Conservation (phyloP, 2,113 vertebrate species). For the Baryphthengus martii region DNA sequence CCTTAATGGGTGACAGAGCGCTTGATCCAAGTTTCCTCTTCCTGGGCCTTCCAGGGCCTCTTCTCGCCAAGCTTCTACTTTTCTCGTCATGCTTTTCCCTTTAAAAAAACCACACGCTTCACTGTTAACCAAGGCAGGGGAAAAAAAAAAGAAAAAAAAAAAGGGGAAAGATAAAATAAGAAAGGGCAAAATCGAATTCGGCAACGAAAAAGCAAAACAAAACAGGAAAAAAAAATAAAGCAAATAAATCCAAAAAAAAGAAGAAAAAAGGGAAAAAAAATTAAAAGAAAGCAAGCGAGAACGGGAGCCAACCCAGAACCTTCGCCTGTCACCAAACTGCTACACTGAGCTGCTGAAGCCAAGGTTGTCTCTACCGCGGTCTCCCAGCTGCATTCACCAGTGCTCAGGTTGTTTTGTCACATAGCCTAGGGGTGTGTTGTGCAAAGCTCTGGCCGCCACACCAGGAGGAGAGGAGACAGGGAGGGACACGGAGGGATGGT, state of each 20-base stretch:
- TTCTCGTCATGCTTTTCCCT: constrained; percentile 92
- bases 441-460: constrained; percentile 25
- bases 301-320: constrained; percentile 35
- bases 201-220: constrained; percentile 23
- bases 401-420: not conserved
- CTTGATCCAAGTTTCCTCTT: constrained; percentile 90
- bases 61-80: constrained; percentile 87
- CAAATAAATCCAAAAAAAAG: constrained; percentile 24
- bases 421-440: constrained; percentile 47
- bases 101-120: constrained; percentile 81
- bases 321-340: constrained; percentile 49
- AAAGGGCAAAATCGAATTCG: constrained; percentile 5
- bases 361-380: constrained; percentile 36
- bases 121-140: constrained; percentile 72
- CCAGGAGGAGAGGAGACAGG: not conserved
- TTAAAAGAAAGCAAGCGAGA: constrained; percentile 47
- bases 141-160: not conserved
- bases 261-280: not conserved
- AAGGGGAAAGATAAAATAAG: not conserved
- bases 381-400: constrained; percentile 35
- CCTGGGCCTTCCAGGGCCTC: constrained; percentile 93
- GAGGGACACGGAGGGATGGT: not conserved
- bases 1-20: constrained; percentile 79
- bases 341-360: constrained; percentile 63
- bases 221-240: not conserved